These are phyloP conservation scores for Myopa testacea DNA, from an alignment of 2,888 invertebrate species.

Conservation along the genomic window DNA sequence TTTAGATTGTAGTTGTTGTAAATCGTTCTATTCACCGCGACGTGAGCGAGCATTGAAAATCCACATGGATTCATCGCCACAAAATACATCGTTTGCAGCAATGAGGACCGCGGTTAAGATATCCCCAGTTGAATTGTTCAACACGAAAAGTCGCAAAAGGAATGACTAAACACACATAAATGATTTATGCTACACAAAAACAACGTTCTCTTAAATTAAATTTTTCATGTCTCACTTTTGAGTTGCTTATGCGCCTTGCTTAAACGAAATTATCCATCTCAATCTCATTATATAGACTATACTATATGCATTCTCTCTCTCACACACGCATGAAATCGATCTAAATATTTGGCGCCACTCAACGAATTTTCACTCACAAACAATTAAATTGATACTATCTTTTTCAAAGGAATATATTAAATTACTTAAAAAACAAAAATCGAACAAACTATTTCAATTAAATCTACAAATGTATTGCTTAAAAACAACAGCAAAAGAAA, in stretches of 20 bases:
- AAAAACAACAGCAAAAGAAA: no score
- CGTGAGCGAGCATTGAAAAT: conserved; percentile 81
- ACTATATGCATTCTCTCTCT: neutral
- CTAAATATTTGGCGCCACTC: neutral
- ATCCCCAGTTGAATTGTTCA: no score
- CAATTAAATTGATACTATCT: conserved; percentile 6
- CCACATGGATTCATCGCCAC: conserved; percentile 72
- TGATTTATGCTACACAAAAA: neutral
- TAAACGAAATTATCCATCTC: neutral
- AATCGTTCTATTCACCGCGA: conserved; percentile 72
- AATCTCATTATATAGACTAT: neutral
- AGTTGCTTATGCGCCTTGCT: neutral
- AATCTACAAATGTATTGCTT: no score
- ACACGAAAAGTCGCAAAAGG: conserved; percentile 42
- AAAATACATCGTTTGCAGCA: conserved; percentile 46
- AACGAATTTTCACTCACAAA: conserved; percentile 12
- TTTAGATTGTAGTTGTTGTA: conserved; percentile 63
- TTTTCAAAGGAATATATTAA: no score
- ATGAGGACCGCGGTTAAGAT: conserved; percentile 50
- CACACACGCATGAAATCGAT: neutral
- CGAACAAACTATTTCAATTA: no score
- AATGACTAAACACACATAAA: conserved; percentile 8
- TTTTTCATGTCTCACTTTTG: neutral
- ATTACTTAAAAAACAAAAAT: no score
- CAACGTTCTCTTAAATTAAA: neutral